Percentiles rank a stretch among this genome's conserved stretches.
Evolutionary conservation across 2,797 vertebrate genomes (phyloP).

Genomic region (Lycodopsis pacificus): DNA sequence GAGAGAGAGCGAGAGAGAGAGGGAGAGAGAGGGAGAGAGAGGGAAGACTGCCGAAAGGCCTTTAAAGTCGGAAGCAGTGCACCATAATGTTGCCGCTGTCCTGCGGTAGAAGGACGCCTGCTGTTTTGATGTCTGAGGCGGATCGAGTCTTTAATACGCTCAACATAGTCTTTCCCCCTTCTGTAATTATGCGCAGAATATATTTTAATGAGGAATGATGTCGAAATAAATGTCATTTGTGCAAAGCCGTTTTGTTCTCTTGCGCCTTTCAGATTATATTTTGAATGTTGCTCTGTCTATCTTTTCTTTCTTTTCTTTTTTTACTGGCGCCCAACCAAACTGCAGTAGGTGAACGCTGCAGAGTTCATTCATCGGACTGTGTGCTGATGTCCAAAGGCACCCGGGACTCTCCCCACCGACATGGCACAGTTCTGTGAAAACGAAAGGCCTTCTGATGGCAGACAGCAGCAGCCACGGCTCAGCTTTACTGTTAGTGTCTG

Average conservation of each 20-base stretch:
- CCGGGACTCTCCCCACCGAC: constrained; percentile 45
- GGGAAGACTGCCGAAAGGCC: constrained; percentile 47
- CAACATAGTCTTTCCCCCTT: constrained; percentile 60
- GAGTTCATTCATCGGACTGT: constrained; percentile 43
- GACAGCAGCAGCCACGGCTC: constrained; percentile 45
- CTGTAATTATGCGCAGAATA: constrained; percentile 85
- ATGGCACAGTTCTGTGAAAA: constrained; percentile 75
- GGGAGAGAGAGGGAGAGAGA: neutral
- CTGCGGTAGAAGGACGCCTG: constrained; percentile 29
- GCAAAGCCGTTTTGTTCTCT: constrained; percentile 46
- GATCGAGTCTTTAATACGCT: constrained; percentile 48
- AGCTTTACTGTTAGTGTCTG: constrained; percentile 58
- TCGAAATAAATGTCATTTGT: constrained; percentile 74
- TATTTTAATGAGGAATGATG: constrained; percentile 81
- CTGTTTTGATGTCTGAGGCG: constrained; percentile 64
- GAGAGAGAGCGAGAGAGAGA: constrained; percentile 4
- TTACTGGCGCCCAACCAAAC: constrained; percentile 32
- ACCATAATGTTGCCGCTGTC: constrained; percentile 48
- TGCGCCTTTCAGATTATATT: constrained; percentile 27
- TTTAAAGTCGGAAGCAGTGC: constrained; percentile 59
- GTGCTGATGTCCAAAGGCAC: constrained; percentile 50
- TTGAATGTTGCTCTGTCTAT: constrained; percentile 38
- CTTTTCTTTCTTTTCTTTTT: neutral
- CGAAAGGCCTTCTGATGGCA: constrained; percentile 48
- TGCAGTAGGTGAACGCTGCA: constrained; percentile 29